Base-by-base conservation (phyloP, 1,140 invertebrate species). In the Coptotermes formosanus region DNA sequence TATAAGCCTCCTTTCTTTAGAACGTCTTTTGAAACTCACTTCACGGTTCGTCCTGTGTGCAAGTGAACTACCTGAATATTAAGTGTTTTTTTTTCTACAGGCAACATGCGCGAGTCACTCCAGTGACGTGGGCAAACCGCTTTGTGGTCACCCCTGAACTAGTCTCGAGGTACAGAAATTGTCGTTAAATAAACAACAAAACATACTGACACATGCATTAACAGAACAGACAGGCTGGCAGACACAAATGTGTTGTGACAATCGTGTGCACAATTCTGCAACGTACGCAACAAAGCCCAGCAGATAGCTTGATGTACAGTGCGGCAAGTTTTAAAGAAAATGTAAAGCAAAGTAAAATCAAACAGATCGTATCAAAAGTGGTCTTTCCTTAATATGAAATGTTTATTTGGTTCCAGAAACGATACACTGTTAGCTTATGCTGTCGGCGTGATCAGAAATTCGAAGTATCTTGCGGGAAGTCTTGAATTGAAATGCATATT, bases 331-430 rank as follows among this genome's bases (percentile, higher is more conserved):
- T 75, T 30, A 12, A 64, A n/a, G 21, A 30, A 30, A 75, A 30
- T 38, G 30, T 75, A 7, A 75, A 75, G 30, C 25, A 75, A 75
- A 16, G 30, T 6, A 30, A 12, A 12, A 8, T n/a, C 64, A 75
- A 64, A 16, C 16, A 64, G 64, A 75, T 75, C 25, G 25, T 75
- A 75, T 75, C 64, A 75, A 30, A 75, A 75, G 64, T 14, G 6
- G 64, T 75, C 64, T 75, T 75, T 75, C n/a, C 64, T 30, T 75
- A 75, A 75, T 75, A 30, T 75, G 64, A 75, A 75, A 30, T 30
- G n/a, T 75, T 30, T 75, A 75, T 75, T 75, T 75, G n/a, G 64
- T 75, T 75, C 25, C 64, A 75, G 25, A 75, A 75, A 75, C 64
- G 25, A n/a, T 30, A 75, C n/a, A 75, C 7, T 25, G 64, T 75